These are phyloP conservation scores for Anastatus disparis DNA, from an alignment of 1,140 invertebrate species.

Conservation along the genomic window DNA sequence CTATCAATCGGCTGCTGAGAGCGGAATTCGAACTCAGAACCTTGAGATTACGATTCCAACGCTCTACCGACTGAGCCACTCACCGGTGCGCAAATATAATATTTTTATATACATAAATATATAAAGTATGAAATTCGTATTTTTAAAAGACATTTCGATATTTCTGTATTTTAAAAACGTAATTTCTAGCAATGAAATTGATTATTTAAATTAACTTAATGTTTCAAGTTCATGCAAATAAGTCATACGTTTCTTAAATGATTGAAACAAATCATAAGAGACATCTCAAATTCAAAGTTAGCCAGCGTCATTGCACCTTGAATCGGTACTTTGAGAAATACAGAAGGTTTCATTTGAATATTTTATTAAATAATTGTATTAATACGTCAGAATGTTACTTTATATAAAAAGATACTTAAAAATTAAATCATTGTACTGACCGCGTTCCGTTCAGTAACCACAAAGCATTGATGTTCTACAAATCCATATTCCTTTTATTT, in stretches of 20 bases:
- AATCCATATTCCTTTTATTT: conserved; percentile 1
- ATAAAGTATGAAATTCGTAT: no score
- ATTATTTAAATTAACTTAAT: conserved; percentile 35
- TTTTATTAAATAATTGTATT: conserved; percentile 58
- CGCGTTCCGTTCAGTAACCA: conserved; percentile 27
- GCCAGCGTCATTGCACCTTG: conserved; percentile 10
- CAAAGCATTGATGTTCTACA: conserved; percentile 24
- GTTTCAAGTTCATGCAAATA: conserved; percentile 42
- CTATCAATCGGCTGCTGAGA: no score
- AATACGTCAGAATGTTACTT: conserved; percentile 22
- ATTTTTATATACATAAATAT: no score
- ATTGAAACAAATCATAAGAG: conserved; percentile 44
- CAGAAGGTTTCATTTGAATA: conserved; percentile 52
- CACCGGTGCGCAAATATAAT: no score
- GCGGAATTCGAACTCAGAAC: no score
- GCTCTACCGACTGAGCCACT: no score
- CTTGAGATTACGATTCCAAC: no score
- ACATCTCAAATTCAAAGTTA: conserved; percentile 31
- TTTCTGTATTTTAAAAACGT: no score
- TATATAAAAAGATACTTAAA: conserved; percentile 34
- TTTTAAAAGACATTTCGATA: no score
- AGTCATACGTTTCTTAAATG: conserved; percentile 29
- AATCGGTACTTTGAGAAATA: conserved; percentile 34
- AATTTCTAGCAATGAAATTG: no score
- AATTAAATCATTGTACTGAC: conserved; percentile 16